These are phyloP conservation scores for Erythrolamprus reginae DNA, from an alignment of 2,113 vertebrate genomes.

Conservation along the genomic window DNA sequence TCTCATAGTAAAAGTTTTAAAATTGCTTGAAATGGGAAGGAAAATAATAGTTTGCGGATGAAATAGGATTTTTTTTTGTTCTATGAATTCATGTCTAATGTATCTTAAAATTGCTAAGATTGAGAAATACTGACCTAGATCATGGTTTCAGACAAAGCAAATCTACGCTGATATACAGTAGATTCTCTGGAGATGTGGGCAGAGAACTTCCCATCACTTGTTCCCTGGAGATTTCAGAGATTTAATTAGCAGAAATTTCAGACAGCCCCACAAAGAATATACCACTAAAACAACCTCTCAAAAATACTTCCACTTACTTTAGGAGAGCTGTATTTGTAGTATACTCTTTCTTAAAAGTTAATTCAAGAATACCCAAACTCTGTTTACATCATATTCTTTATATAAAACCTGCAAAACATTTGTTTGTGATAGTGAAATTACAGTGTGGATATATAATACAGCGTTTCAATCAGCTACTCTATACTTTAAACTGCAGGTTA, in stretches of 20 bases:
- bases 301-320: neutral
- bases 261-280: neutral
- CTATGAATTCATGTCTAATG: neutral
- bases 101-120: neutral
- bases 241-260: neutral
- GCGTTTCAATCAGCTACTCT: constrained; percentile 5
- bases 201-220: neutral
- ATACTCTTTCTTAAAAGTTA: neutral
- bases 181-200: neutral
- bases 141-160: neutral
- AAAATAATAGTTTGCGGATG: neutral
- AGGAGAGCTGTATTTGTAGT: neutral
- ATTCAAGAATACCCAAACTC: neutral
- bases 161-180: neutral
- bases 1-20: neutral
- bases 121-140: neutral
- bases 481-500: neutral
- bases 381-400: neutral
- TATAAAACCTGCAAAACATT: constrained; percentile 21
- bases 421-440: constrained; percentile 24
- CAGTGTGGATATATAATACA: neutral
- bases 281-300: neutral
- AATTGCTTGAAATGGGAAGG: neutral
- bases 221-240: neutral
- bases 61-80: neutral